Evolutionary conservation across 2,113 vertebrate genomes (phyloP).

Genomic region (Neotragus pygmaeus): DNA sequence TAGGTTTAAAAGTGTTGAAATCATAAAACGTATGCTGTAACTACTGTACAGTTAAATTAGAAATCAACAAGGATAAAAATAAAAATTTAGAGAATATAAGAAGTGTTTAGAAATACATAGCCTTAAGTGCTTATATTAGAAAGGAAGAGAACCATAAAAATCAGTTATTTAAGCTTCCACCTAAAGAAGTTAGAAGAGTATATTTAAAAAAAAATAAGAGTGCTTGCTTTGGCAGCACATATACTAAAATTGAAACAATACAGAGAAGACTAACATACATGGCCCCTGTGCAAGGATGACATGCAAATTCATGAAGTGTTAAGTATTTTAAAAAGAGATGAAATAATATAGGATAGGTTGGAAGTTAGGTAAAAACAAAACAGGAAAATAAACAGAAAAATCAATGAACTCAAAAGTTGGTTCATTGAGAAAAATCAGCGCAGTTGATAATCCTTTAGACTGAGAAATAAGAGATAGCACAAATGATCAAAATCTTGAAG

Average conservation of each 20-base stretch:
- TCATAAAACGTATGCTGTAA: neutral
- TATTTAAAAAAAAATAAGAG: neutral
- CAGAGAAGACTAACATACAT: neutral
- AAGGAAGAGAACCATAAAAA: neutral
- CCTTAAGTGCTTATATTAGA: neutral
- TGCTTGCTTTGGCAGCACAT: neutral
- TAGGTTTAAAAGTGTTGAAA: neutral
- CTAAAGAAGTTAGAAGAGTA: neutral
- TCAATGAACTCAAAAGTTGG: neutral
- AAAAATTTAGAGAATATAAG: neutral
- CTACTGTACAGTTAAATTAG: neutral
- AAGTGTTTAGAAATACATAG: neutral
- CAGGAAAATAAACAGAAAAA: neutral
- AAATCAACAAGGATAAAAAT: neutral
- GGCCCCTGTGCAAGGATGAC: neutral
- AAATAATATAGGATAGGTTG: neutral
- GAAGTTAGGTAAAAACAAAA: neutral
- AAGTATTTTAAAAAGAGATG: neutral
- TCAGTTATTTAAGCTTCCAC: neutral
- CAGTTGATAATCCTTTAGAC: neutral
- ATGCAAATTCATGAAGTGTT: neutral
- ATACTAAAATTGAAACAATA: neutral
- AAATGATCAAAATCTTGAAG: neutral
- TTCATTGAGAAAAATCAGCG: neutral
- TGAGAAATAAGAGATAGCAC: neutral